These are phyloP conservation scores for Oscheius sp. DNA, from an alignment of 2,888 invertebrate genomes.

Conservation along the genomic window DNA sequence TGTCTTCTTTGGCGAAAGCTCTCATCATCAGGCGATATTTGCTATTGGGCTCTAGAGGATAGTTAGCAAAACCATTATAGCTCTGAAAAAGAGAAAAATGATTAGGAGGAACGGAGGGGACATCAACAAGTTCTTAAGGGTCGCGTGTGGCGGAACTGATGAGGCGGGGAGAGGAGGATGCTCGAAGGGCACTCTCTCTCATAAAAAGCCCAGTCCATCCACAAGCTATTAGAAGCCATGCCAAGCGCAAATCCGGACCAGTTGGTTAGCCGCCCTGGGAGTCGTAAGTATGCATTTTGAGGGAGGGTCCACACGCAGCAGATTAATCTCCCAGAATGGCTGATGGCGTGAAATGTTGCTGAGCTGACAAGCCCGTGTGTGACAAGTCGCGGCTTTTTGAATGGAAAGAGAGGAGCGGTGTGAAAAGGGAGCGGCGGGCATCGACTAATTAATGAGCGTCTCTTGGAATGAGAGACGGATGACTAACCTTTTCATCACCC, in stretches of 20 bases:
- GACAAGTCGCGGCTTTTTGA: too few species aligned
- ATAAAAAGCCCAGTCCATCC: slow-evolving; percentile 3
- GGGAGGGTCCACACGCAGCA: slow-evolving; percentile 3
- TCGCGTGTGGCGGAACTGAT: slow-evolving; percentile 15
- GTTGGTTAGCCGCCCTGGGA: background rate
- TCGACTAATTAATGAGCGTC: background rate
- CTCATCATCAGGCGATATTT: slow-evolving; percentile 68
- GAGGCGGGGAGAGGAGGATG: background rate
- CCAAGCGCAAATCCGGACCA: slow-evolving; percentile 26
- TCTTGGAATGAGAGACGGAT: background rate
- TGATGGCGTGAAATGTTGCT: slow-evolving; percentile 21
- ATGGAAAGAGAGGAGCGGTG: background rate
- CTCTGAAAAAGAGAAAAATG: slow-evolving; percentile 49
- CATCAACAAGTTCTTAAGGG: background rate
- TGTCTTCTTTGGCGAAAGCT: slow-evolving; percentile 65
- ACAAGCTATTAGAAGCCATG: slow-evolving; percentile 11
- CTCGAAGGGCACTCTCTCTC: background rate
- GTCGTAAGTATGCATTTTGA: slow-evolving; percentile 28
- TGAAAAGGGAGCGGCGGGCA: slow-evolving; percentile 2
- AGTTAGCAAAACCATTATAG: slow-evolving; percentile 68
- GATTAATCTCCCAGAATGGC: slow-evolving; percentile 15
- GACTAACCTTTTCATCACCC: slow-evolving; percentile 66
- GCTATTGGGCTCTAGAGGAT: slow-evolving; percentile 64
- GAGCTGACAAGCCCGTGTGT: too few species aligned
- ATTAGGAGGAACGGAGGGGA: background rate